These are phyloP conservation scores for Isichthys henryi DNA, from an alignment of 2,113 vertebrate species.

Conservation along the genomic window DNA sequence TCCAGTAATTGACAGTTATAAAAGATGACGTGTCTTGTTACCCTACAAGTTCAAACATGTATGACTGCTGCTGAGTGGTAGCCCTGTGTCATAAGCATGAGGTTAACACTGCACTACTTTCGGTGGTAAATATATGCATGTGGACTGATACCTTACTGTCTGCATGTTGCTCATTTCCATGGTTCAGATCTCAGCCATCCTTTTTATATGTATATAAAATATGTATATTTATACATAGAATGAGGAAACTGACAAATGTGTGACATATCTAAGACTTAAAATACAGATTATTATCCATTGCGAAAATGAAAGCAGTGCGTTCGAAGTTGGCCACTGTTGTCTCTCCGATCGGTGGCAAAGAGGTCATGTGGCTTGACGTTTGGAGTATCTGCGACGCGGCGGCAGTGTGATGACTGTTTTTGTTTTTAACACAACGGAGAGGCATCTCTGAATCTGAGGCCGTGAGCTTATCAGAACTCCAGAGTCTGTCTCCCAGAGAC, in stretches of 20 bases:
- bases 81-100: not conserved
- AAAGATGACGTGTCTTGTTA: not conserved
- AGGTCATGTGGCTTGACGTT: conserved; percentile 17
- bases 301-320: conserved; percentile 34
- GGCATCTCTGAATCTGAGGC: not conserved
- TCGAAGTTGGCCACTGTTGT: conserved; percentile 32
- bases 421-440: not conserved
- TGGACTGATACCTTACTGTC: not conserved
- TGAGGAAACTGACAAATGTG: not conserved
- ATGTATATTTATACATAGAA: not conserved
- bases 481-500: not conserved
- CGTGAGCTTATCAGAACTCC: not conserved
- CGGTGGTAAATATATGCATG: not conserved
- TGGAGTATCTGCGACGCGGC: not conserved
- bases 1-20: not conserved
- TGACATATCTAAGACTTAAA: conserved; percentile 23
- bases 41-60: not conserved
- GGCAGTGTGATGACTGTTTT: not conserved
- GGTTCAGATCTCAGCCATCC: not conserved
- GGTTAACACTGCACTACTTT: not conserved
- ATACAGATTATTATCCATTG: conserved; percentile 38
- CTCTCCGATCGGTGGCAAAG: conserved; percentile 22
- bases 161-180: not conserved
- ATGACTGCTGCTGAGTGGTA: not conserved
- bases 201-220: not conserved